A percentile compares a stretch with the other conserved stretches of the same genome.
Conservation (phyloP, 2,888 invertebrate species). For the Escarpia spicata region DNA sequence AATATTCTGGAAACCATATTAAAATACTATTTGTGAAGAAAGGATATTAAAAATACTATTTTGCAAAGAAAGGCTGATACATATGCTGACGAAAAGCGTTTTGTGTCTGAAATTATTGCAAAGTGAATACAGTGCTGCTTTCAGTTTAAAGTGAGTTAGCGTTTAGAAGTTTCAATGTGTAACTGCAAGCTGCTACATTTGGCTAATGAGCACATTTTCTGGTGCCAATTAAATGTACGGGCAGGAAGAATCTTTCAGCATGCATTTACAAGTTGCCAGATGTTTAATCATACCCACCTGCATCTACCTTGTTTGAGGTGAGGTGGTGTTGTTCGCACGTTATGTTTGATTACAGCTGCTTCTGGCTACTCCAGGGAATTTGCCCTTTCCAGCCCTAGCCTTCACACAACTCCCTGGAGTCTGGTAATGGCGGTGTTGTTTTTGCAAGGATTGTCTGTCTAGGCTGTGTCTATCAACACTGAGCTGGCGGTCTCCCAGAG, state of each 20-base stretch:
- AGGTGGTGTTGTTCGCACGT: neutral
- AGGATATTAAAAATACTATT: neutral
- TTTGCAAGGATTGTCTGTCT: neutral
- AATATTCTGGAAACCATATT: neutral
- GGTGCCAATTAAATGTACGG: neutral
- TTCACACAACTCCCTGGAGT: neutral
- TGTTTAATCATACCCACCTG: neutral
- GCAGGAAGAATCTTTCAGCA: neutral
- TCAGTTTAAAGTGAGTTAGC: neutral
- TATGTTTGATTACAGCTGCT: neutral
- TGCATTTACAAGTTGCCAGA: neutral
- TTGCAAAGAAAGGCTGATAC: neutral
- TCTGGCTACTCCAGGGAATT: neutral
- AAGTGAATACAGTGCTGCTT: neutral
- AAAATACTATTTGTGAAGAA: neutral
- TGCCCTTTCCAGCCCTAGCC: neutral
- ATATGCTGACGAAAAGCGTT: neutral
- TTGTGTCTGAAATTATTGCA: neutral
- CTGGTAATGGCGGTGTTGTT: neutral
- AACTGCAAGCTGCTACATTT: neutral
- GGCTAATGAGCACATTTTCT: neutral
- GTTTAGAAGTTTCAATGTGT: neutral
- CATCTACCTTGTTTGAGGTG: neutral
- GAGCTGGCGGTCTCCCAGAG: neutral
- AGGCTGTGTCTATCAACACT: neutral